Percentiles rank a stretch among this genome's conserved stretches.
Evolutionary conservation across 2,888 invertebrate species (phyloP).

Genomic region (Parasteatoda lunata): DNA sequence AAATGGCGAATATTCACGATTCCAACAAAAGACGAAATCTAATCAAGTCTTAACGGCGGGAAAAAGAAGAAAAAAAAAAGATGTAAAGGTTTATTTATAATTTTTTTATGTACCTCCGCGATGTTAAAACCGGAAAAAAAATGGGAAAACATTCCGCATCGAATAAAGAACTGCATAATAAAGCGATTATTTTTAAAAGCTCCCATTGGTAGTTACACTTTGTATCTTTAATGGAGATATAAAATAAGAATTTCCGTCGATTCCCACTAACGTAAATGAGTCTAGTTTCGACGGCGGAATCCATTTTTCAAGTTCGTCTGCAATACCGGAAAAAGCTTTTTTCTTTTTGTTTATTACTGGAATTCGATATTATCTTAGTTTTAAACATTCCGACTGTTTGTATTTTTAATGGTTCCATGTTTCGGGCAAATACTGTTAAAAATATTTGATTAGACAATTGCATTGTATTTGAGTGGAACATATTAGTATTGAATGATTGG

Average conservation of each 20-base stretch:
- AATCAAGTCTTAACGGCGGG: background rate
- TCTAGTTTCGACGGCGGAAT: background rate
- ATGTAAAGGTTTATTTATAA: background rate
- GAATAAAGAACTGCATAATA: constrained; percentile 2
- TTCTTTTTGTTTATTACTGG: too few relatives aligned
- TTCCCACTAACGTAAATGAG: background rate
- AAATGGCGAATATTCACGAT: background rate
- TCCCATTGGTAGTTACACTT: background rate
- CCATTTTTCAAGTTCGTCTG: too few relatives aligned
- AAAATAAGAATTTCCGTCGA: background rate
- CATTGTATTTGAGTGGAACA: too few relatives aligned
- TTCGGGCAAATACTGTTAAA: too few relatives aligned
- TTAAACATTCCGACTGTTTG: too few relatives aligned
- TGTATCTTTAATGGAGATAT: background rate
- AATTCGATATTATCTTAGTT: too few relatives aligned
- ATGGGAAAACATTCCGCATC: background rate
- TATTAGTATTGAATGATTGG: too few relatives aligned
- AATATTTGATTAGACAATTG: too few relatives aligned
- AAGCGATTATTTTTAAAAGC: background rate
- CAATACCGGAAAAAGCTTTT: too few relatives aligned
- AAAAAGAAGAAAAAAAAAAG: background rate
- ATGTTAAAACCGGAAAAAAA: background rate
- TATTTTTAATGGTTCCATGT: too few relatives aligned
- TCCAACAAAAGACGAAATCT: background rate
- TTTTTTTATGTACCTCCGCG: background rate